Evolutionary conservation across 2,888 invertebrate species (phyloP).

Genomic region (Malacosoma neustria): DNA sequence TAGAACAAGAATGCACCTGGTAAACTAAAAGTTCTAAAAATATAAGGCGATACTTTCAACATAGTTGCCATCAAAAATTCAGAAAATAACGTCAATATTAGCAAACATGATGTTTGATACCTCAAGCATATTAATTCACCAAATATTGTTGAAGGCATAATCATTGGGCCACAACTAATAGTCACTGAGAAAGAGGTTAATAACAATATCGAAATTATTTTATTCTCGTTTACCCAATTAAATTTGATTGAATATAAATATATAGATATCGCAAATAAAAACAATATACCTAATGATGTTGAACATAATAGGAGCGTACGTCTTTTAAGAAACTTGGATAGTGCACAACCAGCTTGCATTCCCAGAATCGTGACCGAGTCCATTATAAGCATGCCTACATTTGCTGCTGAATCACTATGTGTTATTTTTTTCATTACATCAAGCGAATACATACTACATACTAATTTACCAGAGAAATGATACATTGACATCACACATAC

Average conservation of each 20-base stretch:
- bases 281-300: slow-evolving; percentile 28
- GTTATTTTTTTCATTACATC: slow-evolving; percentile 37
- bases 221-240: slow-evolving; percentile 26
- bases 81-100: slow-evolving; percentile 27
- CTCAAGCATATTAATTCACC: slow-evolving; percentile 40
- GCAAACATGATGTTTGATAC: slow-evolving; percentile 31
- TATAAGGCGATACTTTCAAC: slow-evolving; percentile 33
- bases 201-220: slow-evolving; percentile 28
- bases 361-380: slow-evolving; percentile 45
- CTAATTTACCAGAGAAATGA: slow-evolving; percentile 37
- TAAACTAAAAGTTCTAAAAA: slow-evolving; percentile 30
- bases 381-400: slow-evolving; percentile 41
- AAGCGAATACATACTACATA: slow-evolving; percentile 36
- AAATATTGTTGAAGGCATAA: slow-evolving; percentile 35
- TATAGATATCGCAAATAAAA: slow-evolving; percentile 33
- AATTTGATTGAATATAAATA: slow-evolving; percentile 35
- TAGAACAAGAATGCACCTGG: slow-evolving; percentile 38
- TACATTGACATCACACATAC: slow-evolving; percentile 29
- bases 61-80: slow-evolving; percentile 29
- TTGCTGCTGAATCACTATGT: slow-evolving; percentile 30
- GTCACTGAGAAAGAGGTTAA: slow-evolving; percentile 34
- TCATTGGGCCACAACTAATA: slow-evolving; percentile 45
- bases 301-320: slow-evolving; percentile 32
- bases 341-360: slow-evolving; percentile 38
- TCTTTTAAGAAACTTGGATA: slow-evolving; percentile 32